These are phyloP conservation scores for Scomber scombrus DNA, from an alignment of 2,113 vertebrate genomes.

Conservation along the genomic window DNA sequence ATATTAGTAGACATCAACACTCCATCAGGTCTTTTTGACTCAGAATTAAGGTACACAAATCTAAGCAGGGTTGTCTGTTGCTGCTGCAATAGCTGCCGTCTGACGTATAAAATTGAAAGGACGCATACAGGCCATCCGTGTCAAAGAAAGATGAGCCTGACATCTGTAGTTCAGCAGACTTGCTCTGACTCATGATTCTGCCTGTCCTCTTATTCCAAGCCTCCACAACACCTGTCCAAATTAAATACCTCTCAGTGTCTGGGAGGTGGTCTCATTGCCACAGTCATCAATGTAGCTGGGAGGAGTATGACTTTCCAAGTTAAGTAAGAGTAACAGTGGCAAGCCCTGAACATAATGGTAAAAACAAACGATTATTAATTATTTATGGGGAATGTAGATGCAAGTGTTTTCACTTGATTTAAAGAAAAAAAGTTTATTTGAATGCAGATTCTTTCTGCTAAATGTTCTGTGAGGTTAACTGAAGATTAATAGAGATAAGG, in stretches of 20 bases:
- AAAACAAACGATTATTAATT: neutral
- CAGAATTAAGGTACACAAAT: conserved; percentile 45
- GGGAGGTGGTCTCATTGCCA: conserved; percentile 27
- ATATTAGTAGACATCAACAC: neutral
- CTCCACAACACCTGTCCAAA: conserved; percentile 52
- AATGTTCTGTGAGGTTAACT: neutral
- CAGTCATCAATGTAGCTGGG: conserved; percentile 14
- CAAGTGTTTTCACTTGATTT: neutral
- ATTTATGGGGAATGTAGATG: neutral
- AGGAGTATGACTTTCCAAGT: neutral
- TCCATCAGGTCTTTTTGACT: conserved; percentile 20
- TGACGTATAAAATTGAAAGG: conserved; percentile 57
- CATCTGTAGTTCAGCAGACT: conserved; percentile 67
- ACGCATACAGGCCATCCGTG: conserved; percentile 36
- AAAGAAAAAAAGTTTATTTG: neutral
- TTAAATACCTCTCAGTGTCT: conserved; percentile 50
- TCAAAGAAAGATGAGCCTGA: conserved; percentile 65
- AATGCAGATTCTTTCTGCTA: neutral
- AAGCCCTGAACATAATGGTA: neutral
- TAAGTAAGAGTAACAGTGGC: neutral
- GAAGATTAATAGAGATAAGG: neutral
- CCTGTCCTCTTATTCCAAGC: conserved; percentile 47
- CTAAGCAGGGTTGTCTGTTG: conserved; percentile 27
- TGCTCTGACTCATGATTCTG: conserved; percentile 46
- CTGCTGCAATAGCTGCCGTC: conserved; percentile 37